Conservation (phyloP, 2,888 invertebrate genomes). For the Plagodis pulveraria region DNA sequence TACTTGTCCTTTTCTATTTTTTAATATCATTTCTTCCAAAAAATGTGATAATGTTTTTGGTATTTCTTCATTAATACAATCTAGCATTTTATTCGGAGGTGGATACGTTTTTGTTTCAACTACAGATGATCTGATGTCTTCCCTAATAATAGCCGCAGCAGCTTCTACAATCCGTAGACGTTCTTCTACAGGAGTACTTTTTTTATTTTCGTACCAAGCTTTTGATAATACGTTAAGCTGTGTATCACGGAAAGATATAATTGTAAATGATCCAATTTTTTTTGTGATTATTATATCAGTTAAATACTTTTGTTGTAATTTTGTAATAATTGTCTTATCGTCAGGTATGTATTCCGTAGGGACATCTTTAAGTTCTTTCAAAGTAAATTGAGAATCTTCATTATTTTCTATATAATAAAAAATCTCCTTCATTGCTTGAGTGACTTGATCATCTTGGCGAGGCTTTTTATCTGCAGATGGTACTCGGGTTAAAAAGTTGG, state of each 20-base stretch:
- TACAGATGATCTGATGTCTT: conserved; percentile 54
- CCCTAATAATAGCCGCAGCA: conserved; percentile 57
- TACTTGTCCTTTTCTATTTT: conserved; percentile 40
- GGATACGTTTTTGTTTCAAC: conserved; percentile 54
- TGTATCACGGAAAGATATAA: conserved; percentile 53
- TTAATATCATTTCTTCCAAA: conserved; percentile 48
- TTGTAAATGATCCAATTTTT: conserved; percentile 49
- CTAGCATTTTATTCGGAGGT: conserved; percentile 50
- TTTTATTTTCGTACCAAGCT: conserved; percentile 56
- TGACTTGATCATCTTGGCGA: conserved; percentile 55
- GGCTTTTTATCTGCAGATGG: conserved; percentile 47
- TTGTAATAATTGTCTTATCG: conserved; percentile 49
- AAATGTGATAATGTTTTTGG: conserved; percentile 51
- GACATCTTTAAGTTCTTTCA: conserved; percentile 54
- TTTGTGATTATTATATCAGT: conserved; percentile 46
- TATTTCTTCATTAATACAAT: conserved; percentile 35
- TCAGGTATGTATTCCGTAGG: conserved; percentile 49
- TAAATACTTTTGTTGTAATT: conserved; percentile 49
- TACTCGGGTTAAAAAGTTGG: conserved; percentile 48
- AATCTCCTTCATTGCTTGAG: conserved; percentile 56
- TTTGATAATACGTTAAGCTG: conserved; percentile 50
- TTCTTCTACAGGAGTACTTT: conserved; percentile 47
- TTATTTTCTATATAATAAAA: conserved; percentile 57
- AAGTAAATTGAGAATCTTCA: conserved; percentile 58
- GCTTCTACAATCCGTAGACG: conserved; percentile 53